Conservation (phyloP, 2,888 invertebrate genomes). For the Microctonus aethiopoides region DNA sequence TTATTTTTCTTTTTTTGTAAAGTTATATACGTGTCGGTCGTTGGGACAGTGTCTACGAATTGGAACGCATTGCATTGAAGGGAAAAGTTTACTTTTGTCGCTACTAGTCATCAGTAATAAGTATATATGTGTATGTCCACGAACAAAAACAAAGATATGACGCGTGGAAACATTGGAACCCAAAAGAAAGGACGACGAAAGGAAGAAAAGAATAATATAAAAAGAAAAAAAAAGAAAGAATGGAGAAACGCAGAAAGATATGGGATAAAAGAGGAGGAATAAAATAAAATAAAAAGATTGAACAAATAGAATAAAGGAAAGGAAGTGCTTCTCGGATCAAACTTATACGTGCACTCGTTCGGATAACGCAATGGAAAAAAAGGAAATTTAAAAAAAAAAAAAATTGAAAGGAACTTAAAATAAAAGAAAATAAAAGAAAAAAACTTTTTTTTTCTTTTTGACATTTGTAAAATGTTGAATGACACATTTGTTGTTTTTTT, state of each 20-base stretch:
- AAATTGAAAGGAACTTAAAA: background rate
- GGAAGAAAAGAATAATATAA: background rate
- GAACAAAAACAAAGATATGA: slow-evolving; percentile 10
- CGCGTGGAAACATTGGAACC: slow-evolving; percentile 1
- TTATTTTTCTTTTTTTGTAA: slow-evolving; percentile 42
- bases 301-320: background rate
- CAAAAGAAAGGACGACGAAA: background rate
- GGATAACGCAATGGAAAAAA: background rate
- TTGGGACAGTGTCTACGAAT: background rate
- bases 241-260: slow-evolving; percentile 8
- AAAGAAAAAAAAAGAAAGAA: slow-evolving; percentile 33
- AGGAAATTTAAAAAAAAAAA: background rate
- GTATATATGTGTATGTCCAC: slow-evolving; percentile 15
- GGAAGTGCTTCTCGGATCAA: background rate
- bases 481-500: background rate
- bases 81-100: slow-evolving; percentile 58
- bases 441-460: background rate
- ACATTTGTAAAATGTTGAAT: background rate
- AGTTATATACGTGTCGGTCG: slow-evolving; percentile 26
- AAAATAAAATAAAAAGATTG: slow-evolving; percentile 3
- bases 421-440: background rate
- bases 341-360: slow-evolving; percentile 4
- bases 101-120: slow-evolving; percentile 40
- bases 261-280: background rate
- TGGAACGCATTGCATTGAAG: slow-evolving; percentile 50